A percentile compares a stretch with the other conserved stretches of the same genome.
phyloP scores from a whole-genome alignment of 2,888 invertebrate species.

The Agriopis leucophaearia region DNA sequence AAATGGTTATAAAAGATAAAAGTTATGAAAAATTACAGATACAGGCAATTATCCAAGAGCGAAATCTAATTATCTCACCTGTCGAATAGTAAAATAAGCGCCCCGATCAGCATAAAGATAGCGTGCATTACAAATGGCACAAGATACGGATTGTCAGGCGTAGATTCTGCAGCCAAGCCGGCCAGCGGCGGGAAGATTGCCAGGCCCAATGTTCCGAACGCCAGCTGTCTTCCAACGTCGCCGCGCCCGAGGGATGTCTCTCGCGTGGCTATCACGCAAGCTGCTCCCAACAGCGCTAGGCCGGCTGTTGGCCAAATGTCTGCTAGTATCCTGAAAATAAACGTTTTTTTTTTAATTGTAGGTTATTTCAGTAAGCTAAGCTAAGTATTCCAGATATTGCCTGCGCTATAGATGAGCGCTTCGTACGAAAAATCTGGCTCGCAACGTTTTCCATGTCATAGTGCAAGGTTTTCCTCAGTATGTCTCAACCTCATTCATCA shows the following conservation, averaged over 20 bases:
- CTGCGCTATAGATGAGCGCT: no score
- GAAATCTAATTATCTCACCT: slow-evolving; percentile 71
- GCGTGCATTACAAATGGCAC: slow-evolving; percentile 88
- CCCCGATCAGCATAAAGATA: slow-evolving; percentile 83
- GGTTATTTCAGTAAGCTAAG: no score
- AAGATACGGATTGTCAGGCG: slow-evolving; percentile 79
- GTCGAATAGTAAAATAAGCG: slow-evolving; percentile 86
- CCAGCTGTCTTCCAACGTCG: slow-evolving; percentile 92
- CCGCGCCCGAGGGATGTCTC: slow-evolving; percentile 93
- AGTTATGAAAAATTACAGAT: neutral
- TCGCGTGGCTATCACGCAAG: slow-evolving; percentile 93
- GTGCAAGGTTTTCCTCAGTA: no score
- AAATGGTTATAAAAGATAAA: neutral
- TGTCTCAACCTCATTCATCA: no score
- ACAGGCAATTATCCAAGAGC: neutral
- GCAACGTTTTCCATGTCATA: no score
- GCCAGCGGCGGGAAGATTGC: slow-evolving; percentile 89
- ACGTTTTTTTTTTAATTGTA: neutral
- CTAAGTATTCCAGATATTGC: no score
- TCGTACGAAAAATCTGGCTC: no score
- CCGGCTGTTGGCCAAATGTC: slow-evolving; percentile 92
- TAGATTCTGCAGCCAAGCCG: slow-evolving; percentile 70
- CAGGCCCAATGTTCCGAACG: slow-evolving; percentile 91
- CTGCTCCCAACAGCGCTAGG: slow-evolving; percentile 90
- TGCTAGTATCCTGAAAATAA: slow-evolving; percentile 85